Conservation (phyloP, 2,888 invertebrate genomes). For the Sthenelais limicola region DNA sequence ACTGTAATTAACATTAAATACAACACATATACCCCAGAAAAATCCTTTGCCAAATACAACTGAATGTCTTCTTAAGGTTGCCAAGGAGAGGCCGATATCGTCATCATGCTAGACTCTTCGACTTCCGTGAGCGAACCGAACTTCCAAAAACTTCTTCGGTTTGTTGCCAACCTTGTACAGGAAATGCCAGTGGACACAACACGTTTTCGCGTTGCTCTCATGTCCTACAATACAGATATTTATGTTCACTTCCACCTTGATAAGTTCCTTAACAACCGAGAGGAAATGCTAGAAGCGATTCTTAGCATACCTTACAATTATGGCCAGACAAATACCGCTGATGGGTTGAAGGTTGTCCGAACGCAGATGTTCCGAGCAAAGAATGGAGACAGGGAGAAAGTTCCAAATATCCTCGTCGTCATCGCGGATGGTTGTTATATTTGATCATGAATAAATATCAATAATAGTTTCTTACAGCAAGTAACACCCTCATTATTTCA, state of each 20-base stretch:
- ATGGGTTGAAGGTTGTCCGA: slow-evolving; percentile 44
- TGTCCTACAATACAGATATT: slow-evolving; percentile 46
- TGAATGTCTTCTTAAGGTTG: slow-evolving; percentile 44
- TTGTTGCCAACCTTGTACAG: slow-evolving; percentile 45
- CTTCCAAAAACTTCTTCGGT: slow-evolving; percentile 44
- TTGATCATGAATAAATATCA: too few relatives aligned
- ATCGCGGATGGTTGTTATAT: too few relatives aligned
- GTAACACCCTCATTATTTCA: too few relatives aligned
- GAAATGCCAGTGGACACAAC: slow-evolving; percentile 48
- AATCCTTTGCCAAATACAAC: too few relatives aligned
- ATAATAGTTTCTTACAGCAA: too few relatives aligned
- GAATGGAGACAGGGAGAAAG: slow-evolving; percentile 45
- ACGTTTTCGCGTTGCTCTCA: slow-evolving; percentile 45
- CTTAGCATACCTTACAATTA: slow-evolving; percentile 41
- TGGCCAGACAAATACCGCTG: slow-evolving; percentile 47
- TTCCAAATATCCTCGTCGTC: slow-evolving; percentile 45
- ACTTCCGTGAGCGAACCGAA: slow-evolving; percentile 47
- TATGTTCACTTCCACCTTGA: slow-evolving; percentile 43
- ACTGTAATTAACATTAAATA: too few relatives aligned
- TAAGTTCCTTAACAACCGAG: slow-evolving; percentile 22
- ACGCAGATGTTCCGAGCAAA: slow-evolving; percentile 38
- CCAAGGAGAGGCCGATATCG: slow-evolving; percentile 45
- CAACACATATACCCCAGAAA: not conserved
- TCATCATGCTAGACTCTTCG: slow-evolving; percentile 49
- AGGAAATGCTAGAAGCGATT: slow-evolving; percentile 43